These are phyloP conservation scores for Siniperca knerii DNA, from an alignment of 2,113 vertebrate species.

Conservation along the genomic window DNA sequence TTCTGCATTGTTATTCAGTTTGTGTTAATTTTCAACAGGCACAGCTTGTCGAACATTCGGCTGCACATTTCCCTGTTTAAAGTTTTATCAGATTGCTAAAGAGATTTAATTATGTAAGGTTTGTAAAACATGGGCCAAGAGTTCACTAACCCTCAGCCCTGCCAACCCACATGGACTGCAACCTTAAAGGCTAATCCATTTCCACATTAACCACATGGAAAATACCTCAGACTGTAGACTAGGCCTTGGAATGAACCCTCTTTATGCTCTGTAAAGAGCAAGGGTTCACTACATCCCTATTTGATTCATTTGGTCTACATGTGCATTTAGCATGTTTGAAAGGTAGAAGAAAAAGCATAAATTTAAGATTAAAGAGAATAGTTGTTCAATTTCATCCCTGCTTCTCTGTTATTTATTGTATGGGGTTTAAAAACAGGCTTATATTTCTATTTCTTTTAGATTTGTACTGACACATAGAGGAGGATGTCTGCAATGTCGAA, in stretches of 20 bases:
- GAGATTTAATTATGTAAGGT: slow-evolving; percentile 36
- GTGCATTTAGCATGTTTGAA: neutral
- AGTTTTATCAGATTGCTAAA: neutral
- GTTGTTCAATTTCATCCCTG: neutral
- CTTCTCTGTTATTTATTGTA: neutral
- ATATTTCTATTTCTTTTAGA: neutral
- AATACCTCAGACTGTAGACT: neutral
- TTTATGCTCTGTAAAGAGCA: neutral
- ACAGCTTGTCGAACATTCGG: neutral
- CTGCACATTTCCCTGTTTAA: neutral
- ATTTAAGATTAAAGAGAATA: neutral
- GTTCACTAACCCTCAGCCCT: slow-evolving; percentile 37
- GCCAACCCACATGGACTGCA: neutral
- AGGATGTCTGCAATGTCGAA: slow-evolving; percentile 80
- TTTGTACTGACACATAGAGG: slow-evolving; percentile 6
- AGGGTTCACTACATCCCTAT: neutral
- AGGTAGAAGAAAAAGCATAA: neutral
- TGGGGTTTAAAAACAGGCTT: neutral
- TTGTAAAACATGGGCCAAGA: neutral
- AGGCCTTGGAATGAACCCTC: neutral
- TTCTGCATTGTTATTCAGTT: neutral
- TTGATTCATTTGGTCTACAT: neutral
- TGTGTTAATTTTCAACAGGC: neutral
- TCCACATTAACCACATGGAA: neutral
- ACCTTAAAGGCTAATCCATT: slow-evolving; percentile 31